phyloP scores from a whole-genome alignment of 2,113 vertebrate species.

The Leptodactylus fuscus region DNA sequence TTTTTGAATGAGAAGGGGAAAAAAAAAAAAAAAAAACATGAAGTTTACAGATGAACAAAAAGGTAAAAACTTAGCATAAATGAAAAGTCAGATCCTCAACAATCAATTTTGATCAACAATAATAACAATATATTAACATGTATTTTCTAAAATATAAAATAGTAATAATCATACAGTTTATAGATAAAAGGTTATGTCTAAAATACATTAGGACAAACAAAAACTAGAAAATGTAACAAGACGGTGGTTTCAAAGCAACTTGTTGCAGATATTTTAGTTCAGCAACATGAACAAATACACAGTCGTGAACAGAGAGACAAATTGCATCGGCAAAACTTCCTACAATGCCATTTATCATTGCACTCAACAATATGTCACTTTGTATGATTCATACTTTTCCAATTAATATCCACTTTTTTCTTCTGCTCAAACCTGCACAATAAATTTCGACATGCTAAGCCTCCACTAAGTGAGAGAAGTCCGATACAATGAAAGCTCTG shows the following conservation, averaged over 20 bases:
- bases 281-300: background rate
- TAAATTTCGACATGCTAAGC: background rate
- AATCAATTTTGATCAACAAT: too few relatives aligned
- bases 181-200: too few relatives aligned
- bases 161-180: too few relatives aligned
- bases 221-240: background rate
- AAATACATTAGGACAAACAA: background rate
- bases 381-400: background rate
- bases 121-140: too few relatives aligned
- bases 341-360: conserved; percentile 8
- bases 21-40: too few relatives aligned
- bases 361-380: conserved; percentile 1
- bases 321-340: background rate
- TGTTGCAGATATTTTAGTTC: background rate
- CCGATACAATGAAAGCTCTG: background rate
- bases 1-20: too few relatives aligned
- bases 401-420: background rate
- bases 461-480: background rate
- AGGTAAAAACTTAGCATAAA: too few relatives aligned
- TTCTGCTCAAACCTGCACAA: background rate
- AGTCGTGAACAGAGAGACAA: background rate
- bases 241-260: background rate
- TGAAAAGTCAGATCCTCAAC: too few relatives aligned
- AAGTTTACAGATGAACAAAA: too few relatives aligned
- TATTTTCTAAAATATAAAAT: too few relatives aligned